Base-by-base conservation (phyloP, 2,888 invertebrate species). In the Noctuana brunneofusca region DNA sequence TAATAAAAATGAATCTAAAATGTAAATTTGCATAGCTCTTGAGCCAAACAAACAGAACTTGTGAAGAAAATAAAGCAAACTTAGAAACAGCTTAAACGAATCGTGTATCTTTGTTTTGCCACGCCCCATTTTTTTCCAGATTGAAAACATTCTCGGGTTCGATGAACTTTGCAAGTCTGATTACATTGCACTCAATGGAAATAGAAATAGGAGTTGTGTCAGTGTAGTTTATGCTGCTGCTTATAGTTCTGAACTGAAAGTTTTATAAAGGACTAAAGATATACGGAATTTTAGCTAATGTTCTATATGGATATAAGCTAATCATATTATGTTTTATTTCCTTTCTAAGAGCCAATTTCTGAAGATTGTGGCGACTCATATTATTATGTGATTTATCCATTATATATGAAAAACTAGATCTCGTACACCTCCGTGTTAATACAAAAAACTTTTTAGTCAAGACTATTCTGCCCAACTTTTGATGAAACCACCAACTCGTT, bases 111-210 rank as follows among this genome's bases (percentile, higher is more conserved):
- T 43, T 59, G 22, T 46, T 53, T 16, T 46, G 16, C 22, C 43
- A 20, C 50, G 11, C 50, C 38, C 38, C 12, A 41, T 30, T 49
- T 14, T 48, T 35, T 49, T 30, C 41, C 58, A 59, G 59, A 53
- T 53, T 46, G 59, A 53, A 52, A 59, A 32, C 53, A 53, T 32
- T 59, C 14, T 30, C 3, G 43, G 59, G 59, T 20, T 41, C 59
- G 16, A 32, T 18, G 53, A 59, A 53, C 53, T 32, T 53, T 43
- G 22, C 8, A 18, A 30, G 32, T 46, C 59, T 59, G 59, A 59
- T 59, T 59, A 54, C 54, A 35, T 54, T 54, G 54, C 54, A 54
- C 54, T 54, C 35, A 54, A 14, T 22, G 27, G 16, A 43, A 30
- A 59, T 59, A 50, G 52, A 20, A 52, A 18, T 30, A 18, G 43